Percentiles rank a stretch among this genome's conserved stretches.
Conservation (phyloP, 2,113 vertebrate species). For the Orcinus orca region DNA sequence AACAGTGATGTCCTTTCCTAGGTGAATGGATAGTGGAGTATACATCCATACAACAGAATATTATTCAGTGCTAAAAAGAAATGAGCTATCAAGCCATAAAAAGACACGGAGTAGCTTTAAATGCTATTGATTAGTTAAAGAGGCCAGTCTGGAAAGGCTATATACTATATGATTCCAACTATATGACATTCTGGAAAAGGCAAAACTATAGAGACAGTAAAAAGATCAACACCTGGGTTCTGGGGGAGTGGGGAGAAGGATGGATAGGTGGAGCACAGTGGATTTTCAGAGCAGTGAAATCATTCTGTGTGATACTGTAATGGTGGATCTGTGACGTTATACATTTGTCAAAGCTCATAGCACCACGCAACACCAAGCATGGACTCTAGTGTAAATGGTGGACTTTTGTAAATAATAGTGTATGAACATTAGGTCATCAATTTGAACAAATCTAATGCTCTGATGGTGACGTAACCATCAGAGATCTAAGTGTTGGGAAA, state of each 20-base stretch:
- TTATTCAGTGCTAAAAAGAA: neutral
- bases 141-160: neutral
- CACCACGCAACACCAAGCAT: neutral
- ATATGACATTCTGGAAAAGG: neutral
- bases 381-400: neutral
- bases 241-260: neutral
- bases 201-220: neutral
- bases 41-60: neutral
- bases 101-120: neutral
- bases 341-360: neutral
- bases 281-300: neutral
- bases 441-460: too few relatives aligned
- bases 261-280: accelerated
- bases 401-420: neutral
- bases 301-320: neutral
- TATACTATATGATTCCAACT: neutral
- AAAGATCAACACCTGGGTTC: neutral
- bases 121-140: neutral
- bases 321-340: accelerated
- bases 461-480: neutral
- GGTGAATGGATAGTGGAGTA: neutral
- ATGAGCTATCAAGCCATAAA: neutral
- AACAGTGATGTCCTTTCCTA: neutral
- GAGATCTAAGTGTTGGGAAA: neutral
- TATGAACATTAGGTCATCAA: too few relatives aligned